Evolutionary conservation across 2,888 invertebrate genomes (phyloP).

Genomic region (Caenorhabditis wallacei): DNA sequence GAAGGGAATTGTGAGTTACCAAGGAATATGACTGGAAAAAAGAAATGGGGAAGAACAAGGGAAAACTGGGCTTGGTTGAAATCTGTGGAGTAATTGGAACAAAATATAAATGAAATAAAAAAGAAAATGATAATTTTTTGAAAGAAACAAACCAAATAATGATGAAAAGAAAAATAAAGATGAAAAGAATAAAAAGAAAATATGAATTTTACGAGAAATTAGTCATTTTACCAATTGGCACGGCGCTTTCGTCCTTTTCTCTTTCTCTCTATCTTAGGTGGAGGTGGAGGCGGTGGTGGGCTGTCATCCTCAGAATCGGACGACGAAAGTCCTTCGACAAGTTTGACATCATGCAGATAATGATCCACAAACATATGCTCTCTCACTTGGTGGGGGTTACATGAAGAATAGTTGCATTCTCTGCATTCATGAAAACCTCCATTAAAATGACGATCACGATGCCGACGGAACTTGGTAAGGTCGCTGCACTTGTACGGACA

Average conservation of each 20-base stretch:
- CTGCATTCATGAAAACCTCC: not conserved
- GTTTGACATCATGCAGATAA: slow-evolving; percentile 11
- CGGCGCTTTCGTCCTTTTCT: slow-evolving; percentile 16
- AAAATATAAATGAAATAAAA: too few species aligned
- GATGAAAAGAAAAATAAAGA: not conserved
- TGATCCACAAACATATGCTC: slow-evolving; percentile 38
- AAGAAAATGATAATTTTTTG: not conserved
- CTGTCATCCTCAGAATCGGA: slow-evolving; percentile 35
- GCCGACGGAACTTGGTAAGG: slow-evolving; percentile 2
- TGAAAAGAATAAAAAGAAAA: not conserved
- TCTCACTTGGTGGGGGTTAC: not conserved
- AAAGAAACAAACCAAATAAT: not conserved
- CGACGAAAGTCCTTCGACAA: slow-evolving; percentile 18
- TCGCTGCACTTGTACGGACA: slow-evolving; percentile 22
- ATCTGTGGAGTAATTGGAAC: too few species aligned
- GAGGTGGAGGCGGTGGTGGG: not conserved
- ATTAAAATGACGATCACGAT: slow-evolving; percentile 20
- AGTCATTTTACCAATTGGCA: not conserved
- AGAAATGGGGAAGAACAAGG: too few species aligned
- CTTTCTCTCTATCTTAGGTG: not conserved
- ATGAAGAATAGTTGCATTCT: slow-evolving; percentile 24
- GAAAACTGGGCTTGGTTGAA: too few species aligned
- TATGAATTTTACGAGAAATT: not conserved
- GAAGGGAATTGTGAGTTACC: too few species aligned
- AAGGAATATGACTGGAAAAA: too few species aligned